Conservation (phyloP, 2,888 invertebrate species). For the Druceiella hillmani region DNA sequence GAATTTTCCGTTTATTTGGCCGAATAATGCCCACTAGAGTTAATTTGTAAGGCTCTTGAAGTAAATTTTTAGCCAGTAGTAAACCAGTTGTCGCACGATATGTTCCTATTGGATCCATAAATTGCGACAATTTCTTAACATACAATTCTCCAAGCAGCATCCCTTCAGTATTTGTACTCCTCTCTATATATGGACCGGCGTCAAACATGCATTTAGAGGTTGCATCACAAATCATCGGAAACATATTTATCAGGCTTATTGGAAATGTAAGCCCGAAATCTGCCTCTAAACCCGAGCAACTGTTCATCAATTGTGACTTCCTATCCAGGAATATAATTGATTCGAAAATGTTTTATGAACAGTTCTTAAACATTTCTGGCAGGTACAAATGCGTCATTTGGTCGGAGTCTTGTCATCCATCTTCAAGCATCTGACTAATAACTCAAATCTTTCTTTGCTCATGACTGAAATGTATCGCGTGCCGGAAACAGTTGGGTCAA, state of each 20-base stretch:
- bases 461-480: no score
- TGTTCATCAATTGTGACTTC: no score
- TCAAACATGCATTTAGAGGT: not conserved
- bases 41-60: conserved; percentile 4
- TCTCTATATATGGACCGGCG: not conserved
- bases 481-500: no score
- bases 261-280: not conserved
- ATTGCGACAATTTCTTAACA: not conserved
- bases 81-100: conserved; percentile 11
- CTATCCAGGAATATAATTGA: no score
- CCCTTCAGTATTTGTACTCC: no score
- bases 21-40: not conserved
- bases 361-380: no score
- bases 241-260: not conserved
- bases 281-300: conserved; percentile 1
- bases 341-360: no score
- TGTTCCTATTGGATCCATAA: conserved; percentile 1
- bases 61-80: conserved; percentile 12
- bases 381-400: no score
- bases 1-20: conserved; percentile 11
- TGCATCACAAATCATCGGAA: not conserved
- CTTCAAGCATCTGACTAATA: no score
- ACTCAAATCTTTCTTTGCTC: no score
- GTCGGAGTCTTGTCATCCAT: no score
- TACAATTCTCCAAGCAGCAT: no score